Base-by-base conservation (phyloP, 2,797 vertebrate genomes). In the Thalassophryne amazonica region DNA sequence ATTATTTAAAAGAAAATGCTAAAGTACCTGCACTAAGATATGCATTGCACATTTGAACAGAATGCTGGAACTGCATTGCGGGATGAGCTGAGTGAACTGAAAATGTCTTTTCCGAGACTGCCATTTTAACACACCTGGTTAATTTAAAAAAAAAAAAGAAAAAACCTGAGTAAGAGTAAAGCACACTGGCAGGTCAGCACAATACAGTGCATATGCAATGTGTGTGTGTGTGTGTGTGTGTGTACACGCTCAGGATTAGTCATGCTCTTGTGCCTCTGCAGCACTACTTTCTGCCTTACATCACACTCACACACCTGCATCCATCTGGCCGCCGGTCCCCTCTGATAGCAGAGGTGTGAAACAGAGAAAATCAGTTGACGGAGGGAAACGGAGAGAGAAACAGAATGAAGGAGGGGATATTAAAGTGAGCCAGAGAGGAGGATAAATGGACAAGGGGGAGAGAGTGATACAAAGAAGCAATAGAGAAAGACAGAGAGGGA, bases 121-220 rank as follows among this genome's bases (percentile, higher is more conserved):
- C 83, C 85, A 81, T 81, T 70, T 80, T 83, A 56, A 57, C 79
- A 81, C 85, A 84, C 85, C 85, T 85, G 85, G 72, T 85, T 79
- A 73, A 76, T 86, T 78, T 85, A 81, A 85, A 85, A 87, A 78
- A 85, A 79, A 81, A 83, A 87, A 78, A 85, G 79, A 81, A 83
- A 87, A 83, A 69, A 85, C 79, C 79, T 75, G 80, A 81, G 72
- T 76, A 72, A 50, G 47, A 81, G 80, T 61, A 72, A 78, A 73
- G 72, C 65, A 80, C 68, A 80, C 74, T 76, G 81, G 83, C 80
- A 84, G 83, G 76, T 83, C 83, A 85, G 79, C 79, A 80, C 76
- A 72, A 73, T 30, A 40, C n/a, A n/a, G 20, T 21, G 20, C 21
- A 20, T 19, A 20, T 21, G 20, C 21, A 20, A 20, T 36, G 25